Percentiles rank a stretch among this genome's conserved stretches.
These are phyloP conservation scores for Agrotis puta DNA, from an alignment of 2,888 invertebrate genomes.

Conservation along the genomic window DNA sequence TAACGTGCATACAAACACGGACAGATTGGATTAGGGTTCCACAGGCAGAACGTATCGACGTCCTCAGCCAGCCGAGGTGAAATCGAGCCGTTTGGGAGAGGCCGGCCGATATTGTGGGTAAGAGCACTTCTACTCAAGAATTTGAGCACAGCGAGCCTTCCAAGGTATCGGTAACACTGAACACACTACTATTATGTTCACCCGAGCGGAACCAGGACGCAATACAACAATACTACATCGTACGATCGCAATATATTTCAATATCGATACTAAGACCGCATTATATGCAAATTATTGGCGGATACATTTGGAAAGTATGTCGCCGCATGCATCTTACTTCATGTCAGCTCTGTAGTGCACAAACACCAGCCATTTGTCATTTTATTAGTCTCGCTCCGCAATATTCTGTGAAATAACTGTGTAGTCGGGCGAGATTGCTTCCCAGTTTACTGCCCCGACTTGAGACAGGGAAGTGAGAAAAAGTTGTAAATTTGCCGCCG, in stretches of 20 bases:
- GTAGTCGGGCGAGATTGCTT: constrained; percentile 86
- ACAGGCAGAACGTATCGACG: constrained; percentile 70
- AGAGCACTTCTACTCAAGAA: constrained; percentile 72
- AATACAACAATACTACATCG: constrained; percentile 19
- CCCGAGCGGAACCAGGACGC: constrained; percentile 20
- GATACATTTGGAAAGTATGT: constrained; percentile 56
- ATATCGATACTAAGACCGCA: constrained; percentile 30
- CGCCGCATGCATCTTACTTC: constrained; percentile 68
- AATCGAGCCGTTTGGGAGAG: constrained; percentile 69
- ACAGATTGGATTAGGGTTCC: constrained; percentile 70
- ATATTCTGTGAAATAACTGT: constrained; percentile 88
- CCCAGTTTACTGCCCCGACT: constrained; percentile 85
- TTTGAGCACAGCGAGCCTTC: constrained; percentile 64
- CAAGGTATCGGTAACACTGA: constrained; percentile 57
- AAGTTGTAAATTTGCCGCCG: constrained; percentile 89
- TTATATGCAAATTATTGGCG: constrained; percentile 55
- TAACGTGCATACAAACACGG: constrained; percentile 40
- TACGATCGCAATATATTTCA: constrained; percentile 33
- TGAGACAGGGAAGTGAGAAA: constrained; percentile 82
- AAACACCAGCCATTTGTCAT: constrained; percentile 87
- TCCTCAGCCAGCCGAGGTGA: constrained; percentile 58
- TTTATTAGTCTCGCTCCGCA: constrained; percentile 88
- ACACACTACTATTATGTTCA: constrained; percentile 33
- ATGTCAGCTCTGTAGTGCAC: constrained; percentile 71
- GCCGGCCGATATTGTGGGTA: constrained; percentile 67